Conservation (phyloP, 2,797 vertebrate species). For the Botia almorhae region DNA sequence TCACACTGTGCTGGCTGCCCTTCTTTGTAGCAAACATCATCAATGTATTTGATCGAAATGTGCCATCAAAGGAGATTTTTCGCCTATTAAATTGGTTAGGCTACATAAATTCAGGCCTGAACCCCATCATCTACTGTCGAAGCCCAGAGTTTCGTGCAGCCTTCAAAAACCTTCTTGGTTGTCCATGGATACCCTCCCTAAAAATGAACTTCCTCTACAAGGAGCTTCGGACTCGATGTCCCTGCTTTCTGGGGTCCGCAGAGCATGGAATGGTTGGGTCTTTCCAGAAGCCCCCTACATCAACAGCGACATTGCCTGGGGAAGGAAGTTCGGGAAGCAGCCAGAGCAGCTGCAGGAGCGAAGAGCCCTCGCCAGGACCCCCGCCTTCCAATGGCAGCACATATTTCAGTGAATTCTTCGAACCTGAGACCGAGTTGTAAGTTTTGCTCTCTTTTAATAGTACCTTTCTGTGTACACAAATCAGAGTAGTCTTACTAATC, state of each 20-base stretch:
- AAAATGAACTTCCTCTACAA: slow-evolving; percentile 76
- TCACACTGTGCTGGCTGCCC: slow-evolving; percentile 95
- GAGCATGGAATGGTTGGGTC: slow-evolving; percentile 64
- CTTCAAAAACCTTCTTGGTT: slow-evolving; percentile 88
- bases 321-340: slow-evolving; percentile 70
- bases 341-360: slow-evolving; percentile 73
- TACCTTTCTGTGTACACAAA: neutral
- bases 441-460: slow-evolving; percentile 54
- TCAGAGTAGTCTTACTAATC: neutral
- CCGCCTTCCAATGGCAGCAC: slow-evolving; percentile 74
- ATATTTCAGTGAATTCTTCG: slow-evolving; percentile 72
- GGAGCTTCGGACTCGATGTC: slow-evolving; percentile 73
- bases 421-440: slow-evolving; percentile 75
- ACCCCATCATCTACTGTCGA: slow-evolving; percentile 96
- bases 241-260: slow-evolving; percentile 73
- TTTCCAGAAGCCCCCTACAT: slow-evolving; percentile 61
- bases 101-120: slow-evolving; percentile 94
- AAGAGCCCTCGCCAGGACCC: slow-evolving; percentile 69
- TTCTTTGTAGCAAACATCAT: slow-evolving; percentile 95
- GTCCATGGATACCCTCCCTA: slow-evolving; percentile 76
- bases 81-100: slow-evolving; percentile 94
- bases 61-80: slow-evolving; percentile 75
- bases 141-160: slow-evolving; percentile 91
- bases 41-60: slow-evolving; percentile 75
- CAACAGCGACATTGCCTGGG: slow-evolving; percentile 36